Base-by-base conservation (phyloP, 2,888 invertebrate species). In the Marronus borbonicus region DNA sequence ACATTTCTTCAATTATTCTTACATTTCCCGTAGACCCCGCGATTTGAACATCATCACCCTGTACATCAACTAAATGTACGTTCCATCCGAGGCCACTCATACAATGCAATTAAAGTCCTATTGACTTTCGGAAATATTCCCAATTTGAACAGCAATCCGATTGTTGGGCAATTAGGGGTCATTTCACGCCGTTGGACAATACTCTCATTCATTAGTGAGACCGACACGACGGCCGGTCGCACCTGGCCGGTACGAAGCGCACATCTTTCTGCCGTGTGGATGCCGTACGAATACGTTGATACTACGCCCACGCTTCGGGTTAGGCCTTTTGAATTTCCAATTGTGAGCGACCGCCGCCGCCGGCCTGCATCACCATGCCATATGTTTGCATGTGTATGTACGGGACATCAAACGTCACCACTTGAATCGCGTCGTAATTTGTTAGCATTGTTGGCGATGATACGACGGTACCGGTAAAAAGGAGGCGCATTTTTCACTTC, bases 81-180 rank as follows among this genome's bases (percentile, higher is more conserved):
- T 49, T 60, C 31, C 28, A 74, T 60, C 44, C 58, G 58, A 70
- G 17, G 17, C 10, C 60, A 14, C 39, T 24, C 60, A 20, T 82
- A 84, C 82, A 83, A 85, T 85, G 86, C 85, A 87, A 87, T 87
- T 86, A 87, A 85, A 81, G 81, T 80, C 80, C 86, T 85, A 87
- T 87, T 87, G 86, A 87, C 80, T 81, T 83, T 83, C 83, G 84
- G 85, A 86, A 86, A 86, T 86, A 86, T 86, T 84, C 85, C 82
- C 82, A 83, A 85, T 85, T 84, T 82, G 85, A 86, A 87, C 86
- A 86, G 85, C 85, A 83, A 81, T 83, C 78, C 85, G 85, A 87
- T 88, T 88, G 88, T 88, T 86, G 84, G 85, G 86, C 88, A 88
- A 88, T 88, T 88, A 88, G 88, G 86, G 86, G 84, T 87, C 87